Evolutionary conservation across 1,140 invertebrate genomes (phyloP).

Genomic region (Asobara japonica): DNA sequence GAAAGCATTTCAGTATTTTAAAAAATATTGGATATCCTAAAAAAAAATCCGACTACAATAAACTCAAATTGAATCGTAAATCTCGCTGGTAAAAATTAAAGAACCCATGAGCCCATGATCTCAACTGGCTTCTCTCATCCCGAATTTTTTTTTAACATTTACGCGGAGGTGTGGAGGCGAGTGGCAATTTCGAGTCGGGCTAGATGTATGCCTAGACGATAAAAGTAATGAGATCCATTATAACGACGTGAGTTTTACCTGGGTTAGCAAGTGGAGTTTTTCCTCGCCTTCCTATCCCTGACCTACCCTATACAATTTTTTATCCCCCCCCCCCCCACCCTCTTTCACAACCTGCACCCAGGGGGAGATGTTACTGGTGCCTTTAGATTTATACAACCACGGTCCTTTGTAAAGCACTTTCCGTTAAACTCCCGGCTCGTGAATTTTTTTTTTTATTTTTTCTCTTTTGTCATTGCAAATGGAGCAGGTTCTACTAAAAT

Average conservation of each 20-base stretch:
- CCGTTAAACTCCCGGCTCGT: slow-evolving; percentile 15
- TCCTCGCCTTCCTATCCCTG: not conserved
- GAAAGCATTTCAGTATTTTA: too few species aligned
- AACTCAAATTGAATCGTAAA: not conserved
- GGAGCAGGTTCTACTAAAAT: not conserved
- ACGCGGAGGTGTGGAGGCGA: not conserved
- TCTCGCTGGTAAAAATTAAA: not conserved
- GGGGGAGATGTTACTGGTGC: slow-evolving; percentile 7
- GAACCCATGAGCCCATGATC: not conserved
- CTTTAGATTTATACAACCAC: slow-evolving; percentile 34
- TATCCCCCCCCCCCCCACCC: not conserved
- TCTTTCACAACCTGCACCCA: slow-evolving; percentile 2
- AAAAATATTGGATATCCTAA: too few species aligned
- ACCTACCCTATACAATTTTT: slow-evolving; percentile 14
- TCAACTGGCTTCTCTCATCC: not conserved
- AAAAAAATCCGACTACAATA: too few species aligned
- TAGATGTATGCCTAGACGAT: slow-evolving; percentile 61
- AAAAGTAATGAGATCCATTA: slow-evolving; percentile 67
- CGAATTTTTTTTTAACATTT: not conserved
- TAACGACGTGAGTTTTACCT: slow-evolving; percentile 56
- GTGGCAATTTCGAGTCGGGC: slow-evolving; percentile 56
- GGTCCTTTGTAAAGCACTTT: slow-evolving; percentile 29
- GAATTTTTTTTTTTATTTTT: not conserved
- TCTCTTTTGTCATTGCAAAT: not conserved
- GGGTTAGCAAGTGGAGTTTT: slow-evolving; percentile 38